These are phyloP conservation scores for Drosophila repletoides DNA, from an alignment of 1,140 invertebrate genomes.

Conservation along the genomic window DNA sequence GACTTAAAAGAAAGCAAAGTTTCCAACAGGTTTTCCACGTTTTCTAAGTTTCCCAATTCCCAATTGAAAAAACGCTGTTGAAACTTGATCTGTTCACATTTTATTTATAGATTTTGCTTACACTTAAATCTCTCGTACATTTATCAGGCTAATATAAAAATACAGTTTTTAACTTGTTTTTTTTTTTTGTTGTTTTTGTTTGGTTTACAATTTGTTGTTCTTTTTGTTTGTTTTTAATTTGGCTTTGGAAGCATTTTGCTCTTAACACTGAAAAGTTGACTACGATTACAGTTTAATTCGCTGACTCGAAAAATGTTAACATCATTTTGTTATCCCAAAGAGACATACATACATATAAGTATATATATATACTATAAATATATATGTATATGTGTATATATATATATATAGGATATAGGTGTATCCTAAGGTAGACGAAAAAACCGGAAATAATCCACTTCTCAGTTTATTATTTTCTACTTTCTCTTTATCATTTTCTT, in stretches of 20 bases:
- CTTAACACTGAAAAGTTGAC: slow-evolving; percentile 38
- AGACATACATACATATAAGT: neutral
- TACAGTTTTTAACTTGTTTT: slow-evolving; percentile 63
- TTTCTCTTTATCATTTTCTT: neutral
- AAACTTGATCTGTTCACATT: slow-evolving; percentile 33
- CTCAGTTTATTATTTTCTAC: slow-evolving; percentile 4
- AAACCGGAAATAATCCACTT: neutral
- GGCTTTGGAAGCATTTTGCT: slow-evolving; percentile 57
- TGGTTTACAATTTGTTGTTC: slow-evolving; percentile 8
- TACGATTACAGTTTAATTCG: slow-evolving; percentile 37
- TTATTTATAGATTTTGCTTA: slow-evolving; percentile 40
- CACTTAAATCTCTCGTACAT: slow-evolving; percentile 48
- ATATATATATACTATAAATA: slow-evolving; percentile 5
- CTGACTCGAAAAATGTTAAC: slow-evolving; percentile 46
- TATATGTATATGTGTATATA: slow-evolving; percentile 2
- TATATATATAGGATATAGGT: neutral
- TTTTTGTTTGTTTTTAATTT: slow-evolving; percentile 22
- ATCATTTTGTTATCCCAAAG: slow-evolving; percentile 15
- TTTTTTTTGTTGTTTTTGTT: neutral
- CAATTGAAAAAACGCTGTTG: too few species aligned
- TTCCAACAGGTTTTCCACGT: neutral
- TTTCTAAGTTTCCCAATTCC: too few species aligned
- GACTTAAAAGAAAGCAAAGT: too few species aligned
- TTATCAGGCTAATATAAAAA: slow-evolving; percentile 72
- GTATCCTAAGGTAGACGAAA: slow-evolving; percentile 21